Evolutionary conservation across 2,113 vertebrate species (phyloP).

Genomic region (Sinocyclocheilus grahami): DNA sequence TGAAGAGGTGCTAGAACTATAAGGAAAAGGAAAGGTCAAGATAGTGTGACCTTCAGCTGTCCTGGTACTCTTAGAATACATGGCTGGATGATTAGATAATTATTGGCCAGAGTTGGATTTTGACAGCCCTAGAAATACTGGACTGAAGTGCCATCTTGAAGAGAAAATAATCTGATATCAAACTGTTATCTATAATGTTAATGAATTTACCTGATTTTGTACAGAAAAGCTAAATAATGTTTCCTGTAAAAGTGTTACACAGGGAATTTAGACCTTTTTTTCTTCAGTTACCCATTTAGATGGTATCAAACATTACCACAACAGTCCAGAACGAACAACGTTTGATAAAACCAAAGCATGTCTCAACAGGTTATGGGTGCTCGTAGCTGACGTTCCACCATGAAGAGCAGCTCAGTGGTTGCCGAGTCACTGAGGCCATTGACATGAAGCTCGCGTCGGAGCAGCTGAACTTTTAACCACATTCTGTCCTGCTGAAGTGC

Average conservation of each 20-base stretch:
- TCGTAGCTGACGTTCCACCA: neutral
- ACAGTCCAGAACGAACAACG: neutral
- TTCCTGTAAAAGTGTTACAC: neutral
- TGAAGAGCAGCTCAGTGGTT: neutral
- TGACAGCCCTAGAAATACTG: neutral
- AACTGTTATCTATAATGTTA: neutral
- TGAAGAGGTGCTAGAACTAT: neutral
- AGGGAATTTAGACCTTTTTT: neutral
- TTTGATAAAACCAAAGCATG: neutral
- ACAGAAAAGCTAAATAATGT: neutral
- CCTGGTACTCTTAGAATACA: neutral
- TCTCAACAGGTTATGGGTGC: neutral
- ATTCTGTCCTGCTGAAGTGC: neutral
- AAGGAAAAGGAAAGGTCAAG: constrained; percentile 32
- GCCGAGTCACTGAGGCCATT: neutral
- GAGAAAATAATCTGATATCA: neutral
- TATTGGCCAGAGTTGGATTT: neutral
- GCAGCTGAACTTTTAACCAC: neutral
- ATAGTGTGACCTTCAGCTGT: constrained; percentile 10
- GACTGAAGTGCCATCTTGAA: neutral
- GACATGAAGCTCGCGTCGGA: neutral
- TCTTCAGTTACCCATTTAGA: neutral
- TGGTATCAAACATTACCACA: neutral
- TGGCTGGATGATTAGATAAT: neutral
- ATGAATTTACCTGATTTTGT: neutral